Conservation (phyloP, 2,797 vertebrate genomes). For the Pristis pectinata region DNA sequence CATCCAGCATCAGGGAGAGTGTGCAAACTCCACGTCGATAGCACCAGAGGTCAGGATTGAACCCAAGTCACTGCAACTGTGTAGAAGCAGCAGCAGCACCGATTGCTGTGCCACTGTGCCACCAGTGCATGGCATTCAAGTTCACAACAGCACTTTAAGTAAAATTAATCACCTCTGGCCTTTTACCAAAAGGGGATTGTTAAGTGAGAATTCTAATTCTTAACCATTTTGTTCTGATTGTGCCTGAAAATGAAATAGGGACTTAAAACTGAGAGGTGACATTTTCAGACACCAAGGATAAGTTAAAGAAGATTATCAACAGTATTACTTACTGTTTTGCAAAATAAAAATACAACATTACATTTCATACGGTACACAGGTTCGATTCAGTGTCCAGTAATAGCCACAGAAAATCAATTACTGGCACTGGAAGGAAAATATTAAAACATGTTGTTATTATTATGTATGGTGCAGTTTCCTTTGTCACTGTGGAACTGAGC, state of each 20-base stretch:
- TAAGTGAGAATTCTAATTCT: background rate
- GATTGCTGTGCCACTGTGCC: too few species aligned
- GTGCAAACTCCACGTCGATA: too few species aligned
- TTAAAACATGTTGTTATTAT: background rate
- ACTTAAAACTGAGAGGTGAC: background rate
- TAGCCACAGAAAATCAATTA: background rate
- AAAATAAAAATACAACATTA: background rate
- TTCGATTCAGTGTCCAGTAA: background rate
- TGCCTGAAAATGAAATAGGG: background rate
- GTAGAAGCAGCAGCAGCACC: too few species aligned
- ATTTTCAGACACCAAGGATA: background rate
- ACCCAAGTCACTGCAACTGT: too few species aligned
- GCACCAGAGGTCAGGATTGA: too few species aligned
- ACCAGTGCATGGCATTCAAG: background rate
- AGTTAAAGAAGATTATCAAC: background rate
- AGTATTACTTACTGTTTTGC: background rate
- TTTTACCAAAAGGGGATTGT: background rate
- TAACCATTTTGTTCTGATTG: background rate
- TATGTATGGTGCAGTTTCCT: background rate
- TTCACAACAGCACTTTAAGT: background rate
- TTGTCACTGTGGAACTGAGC: constrained; percentile 15
- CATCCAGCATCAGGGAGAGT: too few species aligned
- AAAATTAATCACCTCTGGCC: background rate
- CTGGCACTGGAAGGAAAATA: background rate
- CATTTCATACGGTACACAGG: background rate